Percentiles rank a stretch among this genome's conserved stretches.
phyloP scores from a whole-genome alignment of 2,888 invertebrate species.

The Drosophila paranaensis region DNA sequence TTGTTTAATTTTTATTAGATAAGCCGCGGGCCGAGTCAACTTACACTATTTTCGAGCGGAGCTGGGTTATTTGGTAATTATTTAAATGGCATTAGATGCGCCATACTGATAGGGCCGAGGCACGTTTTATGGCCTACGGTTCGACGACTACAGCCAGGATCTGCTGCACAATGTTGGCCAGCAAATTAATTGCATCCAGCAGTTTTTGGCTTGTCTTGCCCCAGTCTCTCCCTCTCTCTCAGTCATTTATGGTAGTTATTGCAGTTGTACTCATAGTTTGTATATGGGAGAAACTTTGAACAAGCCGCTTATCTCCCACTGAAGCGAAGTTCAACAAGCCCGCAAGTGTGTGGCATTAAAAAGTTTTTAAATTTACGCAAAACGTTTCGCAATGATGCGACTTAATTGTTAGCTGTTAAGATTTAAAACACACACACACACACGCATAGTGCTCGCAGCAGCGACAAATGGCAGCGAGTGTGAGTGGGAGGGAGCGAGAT shows the following conservation, averaged over 20 bases:
- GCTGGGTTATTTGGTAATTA: slow-evolving; percentile 61
- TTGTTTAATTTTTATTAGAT: slow-evolving; percentile 14
- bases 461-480: slow-evolving; percentile 8
- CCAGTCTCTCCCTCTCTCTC: neutral
- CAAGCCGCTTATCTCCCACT: slow-evolving; percentile 71
- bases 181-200: slow-evolving; percentile 70
- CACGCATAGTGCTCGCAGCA: slow-evolving; percentile 14
- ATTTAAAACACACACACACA: slow-evolving; percentile 49
- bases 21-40: slow-evolving; percentile 13
- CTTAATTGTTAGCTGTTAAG: slow-evolving; percentile 77
- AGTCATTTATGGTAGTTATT: slow-evolving; percentile 64
- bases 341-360: slow-evolving; percentile 77
- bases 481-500: neutral
- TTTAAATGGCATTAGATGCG: slow-evolving; percentile 70
- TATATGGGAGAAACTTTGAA: slow-evolving; percentile 71
- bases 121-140: slow-evolving; percentile 58
- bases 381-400: slow-evolving; percentile 75
- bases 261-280: slow-evolving; percentile 65
- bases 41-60: slow-evolving; percentile 5
- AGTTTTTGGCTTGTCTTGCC: slow-evolving; percentile 53
- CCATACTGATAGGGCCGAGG: slow-evolving; percentile 57
- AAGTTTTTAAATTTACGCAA: slow-evolving; percentile 74
- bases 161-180: slow-evolving; percentile 27
- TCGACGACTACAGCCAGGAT: slow-evolving; percentile 23
- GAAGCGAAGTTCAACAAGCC: slow-evolving; percentile 72